These are phyloP conservation scores for Hecatera dysodea DNA, from an alignment of 2,888 invertebrate genomes.

Conservation along the genomic window DNA sequence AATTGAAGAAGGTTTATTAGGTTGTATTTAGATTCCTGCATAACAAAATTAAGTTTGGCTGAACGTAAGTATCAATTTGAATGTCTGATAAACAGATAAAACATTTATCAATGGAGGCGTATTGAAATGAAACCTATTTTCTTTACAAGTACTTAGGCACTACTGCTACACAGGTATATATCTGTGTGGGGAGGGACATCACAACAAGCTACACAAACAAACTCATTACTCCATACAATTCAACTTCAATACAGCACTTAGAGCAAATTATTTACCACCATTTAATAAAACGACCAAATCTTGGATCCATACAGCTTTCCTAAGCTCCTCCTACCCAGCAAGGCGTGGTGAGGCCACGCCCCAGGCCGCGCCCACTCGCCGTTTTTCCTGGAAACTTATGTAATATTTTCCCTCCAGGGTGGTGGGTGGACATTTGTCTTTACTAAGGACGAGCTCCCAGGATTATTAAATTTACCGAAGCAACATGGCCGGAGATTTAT, in stretches of 20 bases:
- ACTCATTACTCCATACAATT: slow-evolving; percentile 53
- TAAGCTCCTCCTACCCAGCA: slow-evolving; percentile 58
- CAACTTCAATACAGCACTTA: slow-evolving; percentile 60
- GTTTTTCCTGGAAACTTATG: slow-evolving; percentile 74
- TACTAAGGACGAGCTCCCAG: slow-evolving; percentile 73
- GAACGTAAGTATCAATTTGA: neutral
- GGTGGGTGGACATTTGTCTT: slow-evolving; percentile 84
- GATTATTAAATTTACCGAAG: slow-evolving; percentile 86
- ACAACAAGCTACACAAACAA: slow-evolving; percentile 57
- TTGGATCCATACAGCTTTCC: slow-evolving; percentile 46
- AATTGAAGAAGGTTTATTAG: no score
- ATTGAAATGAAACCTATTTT: slow-evolving; percentile 2
- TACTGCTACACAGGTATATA: neutral
- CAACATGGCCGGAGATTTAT: slow-evolving; percentile 76
- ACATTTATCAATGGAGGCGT: neutral
- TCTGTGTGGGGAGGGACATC: neutral
- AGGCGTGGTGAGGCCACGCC: slow-evolving; percentile 72
- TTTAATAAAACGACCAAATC: slow-evolving; percentile 59
- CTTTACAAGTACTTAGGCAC: neutral
- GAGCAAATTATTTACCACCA: slow-evolving; percentile 66
- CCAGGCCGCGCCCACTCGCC: slow-evolving; percentile 58
- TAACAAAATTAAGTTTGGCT: neutral
- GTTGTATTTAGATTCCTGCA: no score
- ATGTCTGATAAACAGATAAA: neutral
- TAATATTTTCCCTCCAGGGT: slow-evolving; percentile 77